These are phyloP conservation scores for Halocynthia aurantium DNA, from an alignment of 23 tunicate species.

Conservation along the genomic window DNA sequence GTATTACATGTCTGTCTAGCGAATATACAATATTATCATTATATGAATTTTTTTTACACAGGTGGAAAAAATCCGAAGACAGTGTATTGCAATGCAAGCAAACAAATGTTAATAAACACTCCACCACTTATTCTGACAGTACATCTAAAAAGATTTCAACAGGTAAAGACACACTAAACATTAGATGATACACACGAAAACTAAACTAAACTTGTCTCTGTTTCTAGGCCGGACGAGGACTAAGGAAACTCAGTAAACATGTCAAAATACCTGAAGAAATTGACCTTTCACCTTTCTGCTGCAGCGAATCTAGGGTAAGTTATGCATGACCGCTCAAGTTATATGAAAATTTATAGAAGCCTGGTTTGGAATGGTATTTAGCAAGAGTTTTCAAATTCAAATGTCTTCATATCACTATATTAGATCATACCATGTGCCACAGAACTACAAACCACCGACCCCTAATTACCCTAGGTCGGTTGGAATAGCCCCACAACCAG, in stretches of 20 bases:
- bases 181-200: neutral
- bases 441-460: no score
- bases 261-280: constrained; percentile 46
- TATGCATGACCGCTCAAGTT: neutral
- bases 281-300: constrained; percentile 63
- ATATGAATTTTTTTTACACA: neutral
- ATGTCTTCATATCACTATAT: no score
- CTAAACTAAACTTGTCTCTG: neutral
- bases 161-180: constrained; percentile 14
- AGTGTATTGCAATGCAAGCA: constrained; percentile 86
- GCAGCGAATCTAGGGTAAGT: constrained; percentile 28
- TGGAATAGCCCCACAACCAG: no score
- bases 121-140: constrained; percentile 60
- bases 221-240: constrained; percentile 33
- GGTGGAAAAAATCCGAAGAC: constrained; percentile 20
- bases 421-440: no score
- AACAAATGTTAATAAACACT: constrained; percentile 61
- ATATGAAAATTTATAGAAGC: no score
- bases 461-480: no score
- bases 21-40: no score
- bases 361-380: no score
- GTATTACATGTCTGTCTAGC: no score
- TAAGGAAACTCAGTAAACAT: constrained; percentile 67
- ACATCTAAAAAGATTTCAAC: constrained; percentile 78
- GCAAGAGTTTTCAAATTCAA: no score